phyloP scores from a whole-genome alignment of 1,140 invertebrate genomes.

The Pissodes strobi region DNA sequence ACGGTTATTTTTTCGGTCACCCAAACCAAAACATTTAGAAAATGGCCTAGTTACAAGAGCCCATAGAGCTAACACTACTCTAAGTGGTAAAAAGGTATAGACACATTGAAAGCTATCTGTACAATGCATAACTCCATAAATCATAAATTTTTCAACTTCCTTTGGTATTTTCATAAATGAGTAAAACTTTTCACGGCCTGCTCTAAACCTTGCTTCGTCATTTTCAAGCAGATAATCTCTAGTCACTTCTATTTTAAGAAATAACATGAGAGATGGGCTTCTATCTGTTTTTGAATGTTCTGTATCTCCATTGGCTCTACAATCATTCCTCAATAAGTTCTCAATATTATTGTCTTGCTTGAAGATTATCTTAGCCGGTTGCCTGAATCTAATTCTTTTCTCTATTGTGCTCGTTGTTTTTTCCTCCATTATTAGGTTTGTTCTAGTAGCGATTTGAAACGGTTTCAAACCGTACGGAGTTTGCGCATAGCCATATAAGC shows the following conservation, averaged over 20 bases:
- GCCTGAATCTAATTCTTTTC: constrained; percentile 6
- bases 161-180: constrained; percentile 95
- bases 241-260: constrained; percentile 86
- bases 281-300: background rate
- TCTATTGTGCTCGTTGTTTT: background rate
- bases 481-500: too few relatives aligned
- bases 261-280: constrained; percentile 71
- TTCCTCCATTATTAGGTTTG: constrained; percentile 5
- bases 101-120: constrained; percentile 98
- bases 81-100: constrained; percentile 94
- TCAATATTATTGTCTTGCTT: background rate
- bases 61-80: constrained; percentile 87
- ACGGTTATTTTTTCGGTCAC: constrained; percentile 36
- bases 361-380: background rate
- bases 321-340: background rate
- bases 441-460: too few relatives aligned
- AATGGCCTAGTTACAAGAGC: constrained; percentile 74
- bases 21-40: constrained; percentile 67
- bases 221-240: constrained; percentile 90
- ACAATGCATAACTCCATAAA: constrained; percentile 96
- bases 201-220: constrained; percentile 91
- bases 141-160: constrained; percentile 92
- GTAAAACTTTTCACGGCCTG: constrained; percentile 93
- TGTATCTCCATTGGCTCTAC: background rate
- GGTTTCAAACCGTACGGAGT: too few relatives aligned